Evolutionary conservation across 2,797 vertebrate genomes (phyloP), one percentile per base, ranked within the genome.

Genomic region (Picus viridis): DNA sequence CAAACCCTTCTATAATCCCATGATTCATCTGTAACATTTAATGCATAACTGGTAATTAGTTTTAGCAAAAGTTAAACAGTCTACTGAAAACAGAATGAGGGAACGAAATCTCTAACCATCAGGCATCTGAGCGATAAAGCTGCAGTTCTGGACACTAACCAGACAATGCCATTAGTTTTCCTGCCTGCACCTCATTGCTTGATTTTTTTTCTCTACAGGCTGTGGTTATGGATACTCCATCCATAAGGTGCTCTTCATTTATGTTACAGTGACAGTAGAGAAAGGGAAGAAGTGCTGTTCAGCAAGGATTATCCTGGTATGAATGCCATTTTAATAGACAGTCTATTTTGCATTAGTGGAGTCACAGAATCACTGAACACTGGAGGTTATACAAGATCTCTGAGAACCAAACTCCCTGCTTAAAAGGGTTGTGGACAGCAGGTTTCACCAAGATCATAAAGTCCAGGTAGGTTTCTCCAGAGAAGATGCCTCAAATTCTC

Each of bases 51-150:
- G 41, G 41, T 41, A 47, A 64, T 80, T 64, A 45, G 15, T 47
- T 90, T 53, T 68, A 26, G 4, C 17, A 72, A 79, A 30, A 23
- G 2, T 43, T 82, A 77, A 88, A 87, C 70, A 32, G 6, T 73
- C 39, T 34, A 6, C 12, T 63, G 29, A 77, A 94, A 84, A 54
- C 8, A 67, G 29, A 88, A 74, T n/a, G 16, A 74, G 74, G 54
- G 14, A 58, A 75, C 49, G 8, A 43, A 43, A 43, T 47, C 17
- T 62, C 71, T 57, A 61, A 36, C 14, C 0, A 0, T 10, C 34
- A 43, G 13, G 19, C 8, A 63, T 67, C 10, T 80, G 22, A 62
- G 70, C 32, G 69, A 57, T 12, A 32, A 59, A 82, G 24, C 10
- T 67, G 12, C 13, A 17, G 12, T 43, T 84, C 16, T 62, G 23